Conservation (phyloP, 2,113 vertebrate species). For the Phalacrocorax pelagicus region DNA sequence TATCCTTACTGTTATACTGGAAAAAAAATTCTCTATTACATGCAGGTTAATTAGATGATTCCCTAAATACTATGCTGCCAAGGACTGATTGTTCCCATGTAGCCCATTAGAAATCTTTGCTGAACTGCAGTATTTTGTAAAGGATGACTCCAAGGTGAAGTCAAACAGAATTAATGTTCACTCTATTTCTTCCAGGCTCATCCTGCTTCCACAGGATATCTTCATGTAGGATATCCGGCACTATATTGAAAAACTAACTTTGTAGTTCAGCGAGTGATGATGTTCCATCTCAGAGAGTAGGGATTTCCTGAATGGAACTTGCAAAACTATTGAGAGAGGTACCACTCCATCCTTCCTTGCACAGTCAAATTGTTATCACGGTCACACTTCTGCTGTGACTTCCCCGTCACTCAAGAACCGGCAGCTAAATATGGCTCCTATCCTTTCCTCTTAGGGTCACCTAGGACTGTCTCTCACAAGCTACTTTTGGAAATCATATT, state of each 20-base stretch:
- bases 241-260: neutral
- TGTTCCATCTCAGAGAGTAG: neutral
- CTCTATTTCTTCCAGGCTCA: neutral
- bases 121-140: neutral
- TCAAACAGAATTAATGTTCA: neutral
- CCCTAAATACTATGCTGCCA: neutral
- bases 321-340: neutral
- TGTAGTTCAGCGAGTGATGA: neutral
- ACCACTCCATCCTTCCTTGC: neutral
- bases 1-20: neutral
- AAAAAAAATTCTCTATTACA: neutral
- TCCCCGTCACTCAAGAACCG: neutral
- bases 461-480: neutral
- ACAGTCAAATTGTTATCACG: neutral
- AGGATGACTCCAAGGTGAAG: neutral
- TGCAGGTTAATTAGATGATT: neutral
- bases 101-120: neutral
- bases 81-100: neutral
- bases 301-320: constrained; percentile 31
- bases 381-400: neutral
- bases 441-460: neutral
- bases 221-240: constrained; percentile 20
- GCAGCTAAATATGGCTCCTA: neutral
- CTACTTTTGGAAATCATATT: neutral
- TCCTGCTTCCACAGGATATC: constrained; percentile 49